Conservation (phyloP, 1,140 invertebrate species). For the Aethina tumida region DNA sequence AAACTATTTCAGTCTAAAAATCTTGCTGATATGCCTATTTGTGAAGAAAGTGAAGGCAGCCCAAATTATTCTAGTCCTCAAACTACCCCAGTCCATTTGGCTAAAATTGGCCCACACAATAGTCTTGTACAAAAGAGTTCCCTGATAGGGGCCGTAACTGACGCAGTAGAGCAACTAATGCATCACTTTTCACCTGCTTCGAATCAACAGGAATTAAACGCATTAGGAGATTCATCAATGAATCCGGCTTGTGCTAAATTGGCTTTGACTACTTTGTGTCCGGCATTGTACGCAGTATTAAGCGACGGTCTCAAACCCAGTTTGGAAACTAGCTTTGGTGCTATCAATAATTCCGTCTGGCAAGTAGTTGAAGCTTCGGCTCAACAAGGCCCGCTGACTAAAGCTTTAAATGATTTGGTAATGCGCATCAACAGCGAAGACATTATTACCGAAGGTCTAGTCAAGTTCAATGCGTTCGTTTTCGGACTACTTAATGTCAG, state of each 20-base stretch:
- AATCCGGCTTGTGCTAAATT: slow-evolving; percentile 57
- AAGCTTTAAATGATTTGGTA: slow-evolving; percentile 77
- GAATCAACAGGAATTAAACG: slow-evolving; percentile 44
- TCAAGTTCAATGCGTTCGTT: slow-evolving; percentile 85
- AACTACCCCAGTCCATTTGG: slow-evolving; percentile 26
- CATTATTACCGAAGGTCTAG: slow-evolving; percentile 69
- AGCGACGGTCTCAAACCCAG: slow-evolving; percentile 71
- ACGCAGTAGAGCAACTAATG: slow-evolving; percentile 56
- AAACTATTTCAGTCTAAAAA: slow-evolving; percentile 41
- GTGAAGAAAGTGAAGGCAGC: slow-evolving; percentile 49
- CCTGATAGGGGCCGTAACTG: slow-evolving; percentile 53
- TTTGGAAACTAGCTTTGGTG: slow-evolving; percentile 76
- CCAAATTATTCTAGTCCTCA: slow-evolving; percentile 45
- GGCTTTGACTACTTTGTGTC: slow-evolving; percentile 63
- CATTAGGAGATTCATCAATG: slow-evolving; percentile 43
- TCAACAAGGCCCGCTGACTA: slow-evolving; percentile 73
- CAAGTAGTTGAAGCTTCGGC: slow-evolving; percentile 79
- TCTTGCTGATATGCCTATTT: slow-evolving; percentile 48
- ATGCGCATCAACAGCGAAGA: slow-evolving; percentile 77
- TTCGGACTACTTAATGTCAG: slow-evolving; percentile 76
- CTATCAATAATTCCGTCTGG: slow-evolving; percentile 81
- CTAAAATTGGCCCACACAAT: slow-evolving; percentile 35
- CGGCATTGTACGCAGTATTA: slow-evolving; percentile 73
- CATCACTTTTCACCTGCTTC: slow-evolving; percentile 46
- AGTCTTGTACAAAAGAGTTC: slow-evolving; percentile 30